Evolutionary conservation across 1,140 invertebrate genomes (phyloP), one percentile per base, ranked within the genome.

Genomic region (Atta cephalotes): DNA sequence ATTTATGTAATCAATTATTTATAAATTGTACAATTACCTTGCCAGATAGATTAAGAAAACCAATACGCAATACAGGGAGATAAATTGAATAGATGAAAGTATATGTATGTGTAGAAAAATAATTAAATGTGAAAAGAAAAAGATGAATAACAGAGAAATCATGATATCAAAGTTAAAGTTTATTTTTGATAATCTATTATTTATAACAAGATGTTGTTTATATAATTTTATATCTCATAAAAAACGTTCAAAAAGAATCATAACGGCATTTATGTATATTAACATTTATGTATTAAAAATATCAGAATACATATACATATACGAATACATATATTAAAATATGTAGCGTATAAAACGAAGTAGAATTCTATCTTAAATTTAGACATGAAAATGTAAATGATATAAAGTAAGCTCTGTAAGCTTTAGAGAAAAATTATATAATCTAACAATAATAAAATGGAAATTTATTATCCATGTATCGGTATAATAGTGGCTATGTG

Each of bases 1-100:
- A 84, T 76, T 76, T 76, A 58, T 58, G 56, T 49, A 62, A 84
- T 84, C 14, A 31, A 84, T 84, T 76, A 84, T 84, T 84, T 39
- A 84, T 84, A 84, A 62, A 9, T 82, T 18, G 25, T 9, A 25
- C 74, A 74, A 84, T 84, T 76, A 74, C 39, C n/a, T 70, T 25
- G 18, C 7, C 14, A 14, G 14, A 7, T 84, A 74, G 70, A 84
- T 49, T 35, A 84, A 84, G 56, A 25, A 84, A 49, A 82, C 25
- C 18, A 25, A 84, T 39, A 63, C 10, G 66, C 31, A 16, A 28
- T 18, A 21, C 31, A 14, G 14, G 10, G 12, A n/a, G 68, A 72
- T 31, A 70, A 45, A 7, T 16, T 25, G 53, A 18, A 63, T 18
- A 49, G 1, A 66, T 79, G 6, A 31, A 51, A 31, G 18, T 76